A percentile compares a stretch with the other conserved stretches of the same genome.
These are phyloP conservation scores for Drosophila takahashii DNA, from an alignment of 1,140 invertebrate genomes.

Conservation along the genomic window DNA sequence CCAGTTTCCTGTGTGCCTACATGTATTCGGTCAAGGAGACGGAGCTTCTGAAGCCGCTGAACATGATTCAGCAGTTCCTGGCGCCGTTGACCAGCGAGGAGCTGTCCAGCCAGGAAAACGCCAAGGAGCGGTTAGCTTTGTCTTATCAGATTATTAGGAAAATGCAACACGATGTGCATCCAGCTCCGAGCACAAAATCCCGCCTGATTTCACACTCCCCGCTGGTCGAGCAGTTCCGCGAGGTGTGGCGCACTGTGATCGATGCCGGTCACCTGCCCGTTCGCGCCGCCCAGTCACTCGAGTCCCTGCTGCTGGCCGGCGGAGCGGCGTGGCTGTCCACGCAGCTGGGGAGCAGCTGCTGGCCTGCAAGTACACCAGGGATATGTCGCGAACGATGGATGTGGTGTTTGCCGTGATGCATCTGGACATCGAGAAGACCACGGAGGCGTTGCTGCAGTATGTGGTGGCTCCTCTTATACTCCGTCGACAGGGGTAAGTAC, in stretches of 20 bases:
- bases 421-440: conserved; percentile 94
- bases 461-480: conserved; percentile 92
- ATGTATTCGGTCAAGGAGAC: conserved; percentile 95
- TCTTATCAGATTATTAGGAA: conserved; percentile 94
- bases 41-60: conserved; percentile 93
- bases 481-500: conserved; percentile 88
- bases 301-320: conserved; percentile 93
- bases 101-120: conserved; percentile 86
- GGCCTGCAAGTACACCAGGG: conserved; percentile 87
- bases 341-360: conserved; percentile 90
- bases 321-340: conserved; percentile 95
- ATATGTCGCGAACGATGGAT: conserved; percentile 91
- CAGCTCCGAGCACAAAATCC: conserved; percentile 88
- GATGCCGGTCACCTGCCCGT: conserved; percentile 93
- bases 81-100: conserved; percentile 88
- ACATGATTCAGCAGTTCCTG: conserved; percentile 95
- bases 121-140: conserved; percentile 88
- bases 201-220: conserved; percentile 91
- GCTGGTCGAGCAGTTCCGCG: conserved; percentile 90
- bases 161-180: conserved; percentile 93
- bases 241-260: conserved; percentile 89
- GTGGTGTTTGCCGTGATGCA: conserved; percentile 94
- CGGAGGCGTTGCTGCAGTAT: conserved; percentile 90
- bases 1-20: conserved; percentile 96
- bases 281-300: conserved; percentile 91